These are phyloP conservation scores for Carollia perspicillata DNA, from an alignment of 2,113 vertebrate genomes.

Conservation along the genomic window DNA sequence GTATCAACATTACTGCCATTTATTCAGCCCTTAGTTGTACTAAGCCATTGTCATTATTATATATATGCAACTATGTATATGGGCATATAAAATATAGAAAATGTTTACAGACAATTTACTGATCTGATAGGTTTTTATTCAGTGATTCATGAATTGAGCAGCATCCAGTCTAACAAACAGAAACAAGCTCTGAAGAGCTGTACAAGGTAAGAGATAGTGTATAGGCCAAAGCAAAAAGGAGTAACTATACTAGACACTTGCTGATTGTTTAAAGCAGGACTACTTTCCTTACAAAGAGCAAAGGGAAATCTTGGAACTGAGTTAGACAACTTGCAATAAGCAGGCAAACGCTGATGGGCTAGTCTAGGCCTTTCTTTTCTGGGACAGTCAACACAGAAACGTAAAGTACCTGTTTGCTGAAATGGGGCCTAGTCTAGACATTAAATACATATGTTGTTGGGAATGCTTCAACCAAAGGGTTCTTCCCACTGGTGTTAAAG, in stretches of 20 bases:
- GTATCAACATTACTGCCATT: background rate
- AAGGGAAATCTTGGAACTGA: background rate
- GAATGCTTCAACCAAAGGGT: background rate
- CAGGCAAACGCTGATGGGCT: background rate
- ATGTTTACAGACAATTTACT: background rate
- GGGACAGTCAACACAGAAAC: background rate
- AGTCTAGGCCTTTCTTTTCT: background rate
- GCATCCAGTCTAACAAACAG: background rate
- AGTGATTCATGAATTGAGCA: background rate
- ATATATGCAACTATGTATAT: background rate
- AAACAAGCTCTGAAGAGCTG: background rate
- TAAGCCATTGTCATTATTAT: background rate
- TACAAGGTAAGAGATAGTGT: background rate
- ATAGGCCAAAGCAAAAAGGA: background rate
- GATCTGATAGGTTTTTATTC: background rate
- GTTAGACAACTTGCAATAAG: background rate
- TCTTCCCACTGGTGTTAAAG: background rate
- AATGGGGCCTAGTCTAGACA: background rate
- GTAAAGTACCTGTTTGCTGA: background rate
- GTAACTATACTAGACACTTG: background rate
- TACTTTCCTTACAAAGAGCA: background rate
- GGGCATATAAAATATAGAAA: background rate
- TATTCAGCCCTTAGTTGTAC: background rate
- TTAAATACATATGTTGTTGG: no score
- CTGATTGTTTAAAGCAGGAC: background rate